phyloP scores from a whole-genome alignment of 2,888 invertebrate genomes.

The Pterostichus madidus region DNA sequence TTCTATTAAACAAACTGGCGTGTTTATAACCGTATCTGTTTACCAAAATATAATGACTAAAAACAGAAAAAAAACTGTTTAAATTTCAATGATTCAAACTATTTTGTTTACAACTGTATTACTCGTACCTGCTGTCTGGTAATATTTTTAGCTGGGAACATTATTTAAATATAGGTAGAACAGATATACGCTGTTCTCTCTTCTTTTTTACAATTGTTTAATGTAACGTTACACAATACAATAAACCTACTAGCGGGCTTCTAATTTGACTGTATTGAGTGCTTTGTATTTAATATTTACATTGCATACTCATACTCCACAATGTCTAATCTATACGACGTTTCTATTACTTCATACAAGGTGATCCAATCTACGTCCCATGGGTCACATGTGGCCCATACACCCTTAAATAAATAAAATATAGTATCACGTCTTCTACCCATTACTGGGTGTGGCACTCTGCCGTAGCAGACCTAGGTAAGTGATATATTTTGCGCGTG shows the following conservation, averaged over 20 bases:
- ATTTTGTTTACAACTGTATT: constrained; percentile 21
- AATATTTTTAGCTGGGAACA: background rate
- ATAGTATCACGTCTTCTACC: no score
- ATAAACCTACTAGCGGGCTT: background rate
- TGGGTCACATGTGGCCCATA: no score
- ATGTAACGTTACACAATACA: constrained; percentile 9
- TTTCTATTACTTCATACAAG: no score
- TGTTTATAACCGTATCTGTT: constrained; percentile 12
- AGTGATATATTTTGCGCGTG: no score
- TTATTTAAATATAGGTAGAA: constrained; percentile 18
- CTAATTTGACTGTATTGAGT: background rate
- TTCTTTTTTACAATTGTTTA: constrained; percentile 27
- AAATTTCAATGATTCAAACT: constrained; percentile 28
- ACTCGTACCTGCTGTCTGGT: background rate
- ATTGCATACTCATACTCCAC: no score
- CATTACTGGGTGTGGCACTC: no score
- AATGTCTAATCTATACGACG: no score
- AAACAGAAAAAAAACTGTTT: constrained; percentile 10
- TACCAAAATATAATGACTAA: constrained; percentile 20
- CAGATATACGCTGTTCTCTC: background rate
- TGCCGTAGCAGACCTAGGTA: no score
- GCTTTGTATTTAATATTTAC: background rate
- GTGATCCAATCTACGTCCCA: no score
- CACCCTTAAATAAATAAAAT: no score
- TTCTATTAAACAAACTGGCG: constrained; percentile 35